Percentiles rank a stretch among this genome's conserved stretches.
Evolutionary conservation across 1,140 invertebrate genomes (phyloP).

Genomic region (Leptopilina clavipes): DNA sequence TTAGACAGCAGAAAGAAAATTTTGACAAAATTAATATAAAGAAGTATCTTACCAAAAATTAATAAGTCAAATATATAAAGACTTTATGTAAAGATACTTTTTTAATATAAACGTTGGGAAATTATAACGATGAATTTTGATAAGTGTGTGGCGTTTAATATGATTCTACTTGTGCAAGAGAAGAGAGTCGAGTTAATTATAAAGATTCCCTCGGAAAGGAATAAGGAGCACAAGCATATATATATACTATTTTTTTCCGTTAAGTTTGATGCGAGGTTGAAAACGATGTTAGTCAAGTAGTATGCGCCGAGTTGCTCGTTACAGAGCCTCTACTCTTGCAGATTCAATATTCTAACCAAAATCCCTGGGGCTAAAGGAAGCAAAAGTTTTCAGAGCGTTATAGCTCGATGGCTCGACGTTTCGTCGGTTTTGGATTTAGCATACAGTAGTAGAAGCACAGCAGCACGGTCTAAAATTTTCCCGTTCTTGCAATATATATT

Average conservation of each 20-base stretch:
- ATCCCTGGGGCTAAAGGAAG: conserved; percentile 71
- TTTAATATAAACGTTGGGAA: too few relatives aligned
- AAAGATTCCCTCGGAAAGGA: not conserved
- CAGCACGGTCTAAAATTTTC: conserved; percentile 66
- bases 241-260: conserved; percentile 13
- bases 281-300: conserved; percentile 44
- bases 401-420: conserved; percentile 56
- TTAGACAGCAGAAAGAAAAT: too few relatives aligned
- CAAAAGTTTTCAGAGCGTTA: conserved; percentile 68
- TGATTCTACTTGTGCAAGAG: not conserved
- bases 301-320: conserved; percentile 66
- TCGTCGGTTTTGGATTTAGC: conserved; percentile 44
- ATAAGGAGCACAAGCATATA: not conserved
- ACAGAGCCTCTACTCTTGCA: conserved; percentile 69
- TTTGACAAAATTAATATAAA: too few relatives aligned
- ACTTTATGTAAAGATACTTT: too few relatives aligned
- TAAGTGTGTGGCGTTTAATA: not conserved
- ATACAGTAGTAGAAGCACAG: conserved; percentile 38
- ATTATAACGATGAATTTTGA: too few relatives aligned
- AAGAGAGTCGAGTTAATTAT: not conserved
- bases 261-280: conserved; percentile 52
- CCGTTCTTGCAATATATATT: conserved; percentile 63
- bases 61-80: too few relatives aligned
- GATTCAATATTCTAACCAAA: conserved; percentile 76
- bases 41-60: too few relatives aligned